Evolutionary conservation across 2,888 invertebrate genomes (phyloP), one percentile per base, ranked within the genome.

Genomic region (Leptinotarsa haldemani): DNA sequence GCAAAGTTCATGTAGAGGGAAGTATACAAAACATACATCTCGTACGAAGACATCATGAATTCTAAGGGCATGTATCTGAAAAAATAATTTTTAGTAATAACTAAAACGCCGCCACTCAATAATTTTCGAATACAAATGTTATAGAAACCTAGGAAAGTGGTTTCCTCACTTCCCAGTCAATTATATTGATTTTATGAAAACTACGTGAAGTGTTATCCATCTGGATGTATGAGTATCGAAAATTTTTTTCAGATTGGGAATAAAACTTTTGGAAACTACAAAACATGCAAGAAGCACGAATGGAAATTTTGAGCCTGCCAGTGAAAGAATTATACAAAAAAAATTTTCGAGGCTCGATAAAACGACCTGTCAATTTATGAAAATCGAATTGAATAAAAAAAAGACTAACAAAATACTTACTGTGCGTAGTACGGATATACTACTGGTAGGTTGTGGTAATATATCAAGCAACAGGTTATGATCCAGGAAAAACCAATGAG

Each of bases 21-120:
- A 13, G 67, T 71, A 67, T 71, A 67, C 61, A 71, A 5, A 25
- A 66, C 20, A 15, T 67, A 66, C 48, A 71, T 9, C 3, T 56
- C n/a, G 40, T 46, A 71, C 50, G 71, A 40, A 9, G 22, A 40
- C 18, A 63, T 47, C 7, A 40, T 52, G n/a, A 25, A 20, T 20
- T 50, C 20, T 12, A 66, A 13, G 15, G 40, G 40, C 12, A 25
- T 9, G 25, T 66, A 46, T 22, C 66, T 66, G 66, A 50, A 65
- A 65, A 9, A 40, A 40, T 40, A 40, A 40, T 9, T 40, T 40
- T 2, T 9, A 3, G 9, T 40, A 9, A 40, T 40, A 40, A 40
- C 9, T 9, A 2, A 2, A 40, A 40, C 9, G 7, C 9, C 40
- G 40, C 9, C 40, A 40, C 9, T 40, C 40, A 40, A 9, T 40